Conservation (phyloP, 2,888 invertebrate genomes). For the Endotricha flammealis region DNA sequence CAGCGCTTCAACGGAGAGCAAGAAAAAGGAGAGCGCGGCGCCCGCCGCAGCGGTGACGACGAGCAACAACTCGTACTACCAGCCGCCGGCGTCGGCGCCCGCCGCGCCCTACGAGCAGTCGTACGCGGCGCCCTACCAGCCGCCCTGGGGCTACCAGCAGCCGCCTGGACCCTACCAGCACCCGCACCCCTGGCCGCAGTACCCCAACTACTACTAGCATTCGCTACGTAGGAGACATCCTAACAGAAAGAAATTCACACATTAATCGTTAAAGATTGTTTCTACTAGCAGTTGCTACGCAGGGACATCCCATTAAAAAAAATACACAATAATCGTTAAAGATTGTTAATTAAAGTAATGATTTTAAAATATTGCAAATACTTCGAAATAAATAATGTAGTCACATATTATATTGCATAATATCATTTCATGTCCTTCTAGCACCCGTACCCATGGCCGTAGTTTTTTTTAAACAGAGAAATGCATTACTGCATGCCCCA, state of each 20-base stretch:
- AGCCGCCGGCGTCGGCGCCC: constrained; percentile 43
- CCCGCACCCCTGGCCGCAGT: constrained; percentile 68
- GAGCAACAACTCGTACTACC: constrained; percentile 50
- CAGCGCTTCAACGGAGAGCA: constrained; percentile 40
- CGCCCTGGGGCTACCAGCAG: constrained; percentile 73
- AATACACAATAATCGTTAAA: too few relatives aligned
- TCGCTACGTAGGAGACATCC: constrained; percentile 7
- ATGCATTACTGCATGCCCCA: too few relatives aligned
- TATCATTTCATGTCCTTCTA: too few relatives aligned
- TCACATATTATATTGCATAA: too few relatives aligned
- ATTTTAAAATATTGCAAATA: too few relatives aligned
- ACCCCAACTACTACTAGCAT: constrained; percentile 68
- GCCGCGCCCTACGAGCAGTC: constrained; percentile 53
- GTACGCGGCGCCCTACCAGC: constrained; percentile 67
- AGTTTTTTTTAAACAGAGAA: too few relatives aligned
- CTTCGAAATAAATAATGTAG: too few relatives aligned
- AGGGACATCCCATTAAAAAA: too few relatives aligned
- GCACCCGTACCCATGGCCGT: constrained; percentile 68
- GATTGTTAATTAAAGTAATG: too few relatives aligned
- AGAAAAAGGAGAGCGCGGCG: constrained; percentile 48
- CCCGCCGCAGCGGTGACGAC: constrained; percentile 28
- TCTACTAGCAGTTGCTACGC: too few relatives aligned
- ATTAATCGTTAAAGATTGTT: too few relatives aligned
- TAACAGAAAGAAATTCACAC: too few relatives aligned
- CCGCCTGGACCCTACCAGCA: constrained; percentile 68